Evolutionary conservation across 2,888 invertebrate species (phyloP).

Genomic region (Drosophila incognita): DNA sequence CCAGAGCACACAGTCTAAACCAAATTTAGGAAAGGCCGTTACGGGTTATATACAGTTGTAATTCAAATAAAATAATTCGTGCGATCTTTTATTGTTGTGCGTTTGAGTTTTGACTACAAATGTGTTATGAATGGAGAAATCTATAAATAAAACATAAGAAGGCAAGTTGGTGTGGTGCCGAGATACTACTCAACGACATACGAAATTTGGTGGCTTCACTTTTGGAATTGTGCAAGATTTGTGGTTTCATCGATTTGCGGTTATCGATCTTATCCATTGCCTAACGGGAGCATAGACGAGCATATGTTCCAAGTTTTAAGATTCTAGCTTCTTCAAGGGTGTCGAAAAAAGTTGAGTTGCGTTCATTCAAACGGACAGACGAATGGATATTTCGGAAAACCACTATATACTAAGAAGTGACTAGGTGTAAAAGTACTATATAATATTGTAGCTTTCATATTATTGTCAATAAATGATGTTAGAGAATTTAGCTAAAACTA

Average conservation of each 20-base stretch:
- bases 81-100: background rate
- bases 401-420: background rate
- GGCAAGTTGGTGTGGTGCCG: background rate
- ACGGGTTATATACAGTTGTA: background rate
- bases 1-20: slow-evolving; percentile 94
- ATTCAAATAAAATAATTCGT: background rate
- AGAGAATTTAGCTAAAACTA: background rate
- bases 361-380: background rate
- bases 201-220: background rate
- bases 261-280: background rate
- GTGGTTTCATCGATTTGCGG: background rate
- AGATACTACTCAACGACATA: background rate
- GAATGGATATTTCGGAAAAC: background rate
- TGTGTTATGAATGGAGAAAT: background rate
- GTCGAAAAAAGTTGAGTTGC: background rate
- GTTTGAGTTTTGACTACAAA: background rate
- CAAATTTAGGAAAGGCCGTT: background rate
- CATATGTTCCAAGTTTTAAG: background rate
- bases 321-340: background rate
- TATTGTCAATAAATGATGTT: background rate
- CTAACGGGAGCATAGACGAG: background rate
- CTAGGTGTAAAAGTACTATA: background rate
- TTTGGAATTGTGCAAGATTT: background rate
- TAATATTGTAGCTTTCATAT: background rate
- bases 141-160: background rate